These are phyloP conservation scores for Nomada ferruginata DNA, from an alignment of 2,888 invertebrate species.

Conservation along the genomic window DNA sequence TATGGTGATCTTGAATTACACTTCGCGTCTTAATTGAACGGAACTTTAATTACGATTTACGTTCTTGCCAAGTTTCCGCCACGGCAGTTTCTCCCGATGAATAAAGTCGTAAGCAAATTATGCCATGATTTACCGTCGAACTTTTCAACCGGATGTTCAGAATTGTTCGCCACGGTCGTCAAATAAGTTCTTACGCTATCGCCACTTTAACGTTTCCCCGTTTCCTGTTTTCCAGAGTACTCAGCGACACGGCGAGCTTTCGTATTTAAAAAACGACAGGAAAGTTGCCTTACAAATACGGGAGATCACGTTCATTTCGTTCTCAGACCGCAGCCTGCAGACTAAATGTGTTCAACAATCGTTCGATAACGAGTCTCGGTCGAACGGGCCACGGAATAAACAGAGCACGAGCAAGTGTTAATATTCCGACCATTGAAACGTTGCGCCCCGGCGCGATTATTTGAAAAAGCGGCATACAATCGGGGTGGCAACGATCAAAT, in stretches of 20 bases:
- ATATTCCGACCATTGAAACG: background rate
- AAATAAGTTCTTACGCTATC: too few relatives aligned
- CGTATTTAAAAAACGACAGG: too few relatives aligned
- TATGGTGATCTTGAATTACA: conserved; percentile 62
- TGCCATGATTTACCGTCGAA: conserved; percentile 38
- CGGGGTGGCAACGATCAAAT: conserved; percentile 39
- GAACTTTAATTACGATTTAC: conserved; percentile 60
- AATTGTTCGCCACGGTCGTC: too few relatives aligned
- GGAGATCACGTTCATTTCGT: background rate
- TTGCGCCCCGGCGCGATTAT: conserved; percentile 8
- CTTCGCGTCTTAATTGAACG: conserved; percentile 56
- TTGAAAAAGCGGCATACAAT: background rate
- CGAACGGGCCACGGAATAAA: background rate
- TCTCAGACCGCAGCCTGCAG: background rate
- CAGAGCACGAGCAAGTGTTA: background rate
- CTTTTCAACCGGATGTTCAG: conserved; percentile 12
- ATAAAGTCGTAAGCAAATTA: conserved; percentile 62
- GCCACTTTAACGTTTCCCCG: too few relatives aligned
- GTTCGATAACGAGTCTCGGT: background rate
- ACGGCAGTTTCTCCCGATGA: conserved; percentile 29
- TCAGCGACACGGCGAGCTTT: too few relatives aligned
- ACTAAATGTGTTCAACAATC: background rate
- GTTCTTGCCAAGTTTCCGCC: conserved; percentile 46
- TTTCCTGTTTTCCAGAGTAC: too few relatives aligned
- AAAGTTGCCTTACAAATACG: too few relatives aligned